Conservation (phyloP, 2,888 invertebrate genomes). For the Nymphalis c-album region DNA sequence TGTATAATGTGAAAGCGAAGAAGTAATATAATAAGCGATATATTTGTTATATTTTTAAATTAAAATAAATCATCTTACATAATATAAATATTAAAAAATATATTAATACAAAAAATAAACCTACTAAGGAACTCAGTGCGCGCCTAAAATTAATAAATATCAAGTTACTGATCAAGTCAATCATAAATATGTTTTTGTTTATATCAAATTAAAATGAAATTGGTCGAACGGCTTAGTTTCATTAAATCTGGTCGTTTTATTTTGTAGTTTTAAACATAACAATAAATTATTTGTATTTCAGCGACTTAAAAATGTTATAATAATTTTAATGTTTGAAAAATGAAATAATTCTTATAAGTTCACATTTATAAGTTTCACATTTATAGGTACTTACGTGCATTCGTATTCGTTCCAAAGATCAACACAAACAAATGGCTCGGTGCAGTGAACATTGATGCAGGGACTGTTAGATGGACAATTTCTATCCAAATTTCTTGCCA, state of each 20-base stretch:
- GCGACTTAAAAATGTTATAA: not conserved
- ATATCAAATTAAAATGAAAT: not conserved
- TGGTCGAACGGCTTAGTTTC: too few species aligned
- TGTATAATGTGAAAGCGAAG: slow-evolving; percentile 28
- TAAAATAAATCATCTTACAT: too few species aligned
- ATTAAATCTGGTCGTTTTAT: too few species aligned
- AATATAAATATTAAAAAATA: slow-evolving; percentile 12
- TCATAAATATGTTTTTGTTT: slow-evolving; percentile 6
- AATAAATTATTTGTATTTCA: too few species aligned
- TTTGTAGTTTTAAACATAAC: too few species aligned
- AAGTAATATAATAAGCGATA: slow-evolving; percentile 27
- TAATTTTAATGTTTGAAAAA: not conserved
- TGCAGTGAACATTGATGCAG: slow-evolving; percentile 96
- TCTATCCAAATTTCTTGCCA: slow-evolving; percentile 94
- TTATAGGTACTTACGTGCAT: slow-evolving; percentile 92
- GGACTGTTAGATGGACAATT: slow-evolving; percentile 97
- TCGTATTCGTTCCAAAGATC: slow-evolving; percentile 99
- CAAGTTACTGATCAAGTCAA: slow-evolving; percentile 19
- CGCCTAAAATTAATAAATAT: slow-evolving; percentile 36
- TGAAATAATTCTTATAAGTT: too few species aligned
- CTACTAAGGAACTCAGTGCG: slow-evolving; percentile 47
- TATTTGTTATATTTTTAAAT: slow-evolving; percentile 19
- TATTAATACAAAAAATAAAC: slow-evolving; percentile 16
- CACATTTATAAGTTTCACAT: too few species aligned
- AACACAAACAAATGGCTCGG: slow-evolving; percentile 95